Base-by-base conservation (phyloP, 2,888 invertebrate species). In the Pyrochroa serraticornis region DNA sequence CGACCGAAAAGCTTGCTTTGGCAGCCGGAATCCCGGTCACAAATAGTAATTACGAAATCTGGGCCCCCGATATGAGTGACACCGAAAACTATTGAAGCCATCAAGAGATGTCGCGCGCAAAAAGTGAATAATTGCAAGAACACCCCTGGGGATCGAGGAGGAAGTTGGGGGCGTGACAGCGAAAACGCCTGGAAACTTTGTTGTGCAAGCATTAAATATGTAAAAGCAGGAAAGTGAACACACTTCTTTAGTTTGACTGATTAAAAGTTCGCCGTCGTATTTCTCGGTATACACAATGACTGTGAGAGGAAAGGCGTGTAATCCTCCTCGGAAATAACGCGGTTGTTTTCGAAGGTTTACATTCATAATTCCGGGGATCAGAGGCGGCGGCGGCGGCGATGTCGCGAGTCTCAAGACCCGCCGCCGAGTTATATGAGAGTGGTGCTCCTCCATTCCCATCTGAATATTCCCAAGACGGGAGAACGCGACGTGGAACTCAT, bases 341-440 rank as follows among this genome's bases (percentile, higher is more conserved):
- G 56, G 56, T 57, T 57, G 51, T 57, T 57, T 57, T 57, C 51
- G 57, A 57, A 51, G 57, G 57, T 57, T 57, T 57, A 60, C 64
- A 62, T 61, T 64, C 57, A 64, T 64, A 61, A 59, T 64, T 61
- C 64, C 47, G 41, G 57, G 57, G 59, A 64, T 64, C 64, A 60
- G 50, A 41, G 49, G 52, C 44, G 46, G 48, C 42, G 59, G 45
- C 35, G 46, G 49, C 45, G 30, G 43, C 43, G 30, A 14, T 22
- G 43, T 30, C 30, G 55, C 22, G 22, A 39, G 46, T 57, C 51
- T 39, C 41, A 34, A 39, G 36, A n/a, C n/a, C 22, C 39, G 48
- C 31, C 55, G 36, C 37, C 47, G 54, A 35, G 54, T 55, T 55
- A 48, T 46, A 38, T 50, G 45, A 56, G 56, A 50, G 45, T 42